Evolutionary conservation across 2,888 invertebrate species (phyloP).

Genomic region (Hydrotaea cyrtoneurina): DNA sequence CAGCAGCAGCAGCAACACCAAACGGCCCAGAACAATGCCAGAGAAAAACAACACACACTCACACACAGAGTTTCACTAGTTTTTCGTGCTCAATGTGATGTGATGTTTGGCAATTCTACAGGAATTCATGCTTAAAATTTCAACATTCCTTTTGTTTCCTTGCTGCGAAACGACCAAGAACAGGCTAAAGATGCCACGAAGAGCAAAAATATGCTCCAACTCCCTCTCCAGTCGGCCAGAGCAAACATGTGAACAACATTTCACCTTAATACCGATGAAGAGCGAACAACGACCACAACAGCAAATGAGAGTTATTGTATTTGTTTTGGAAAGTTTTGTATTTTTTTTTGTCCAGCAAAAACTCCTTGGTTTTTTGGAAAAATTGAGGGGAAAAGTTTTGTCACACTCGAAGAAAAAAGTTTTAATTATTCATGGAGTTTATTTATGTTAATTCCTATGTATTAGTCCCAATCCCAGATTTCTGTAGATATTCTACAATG

Average conservation of each 20-base stretch:
- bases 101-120: slow-evolving; percentile 35
- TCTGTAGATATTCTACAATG: no score
- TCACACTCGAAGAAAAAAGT: no score
- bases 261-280: not conserved
- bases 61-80: slow-evolving; percentile 19
- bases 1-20: not conserved
- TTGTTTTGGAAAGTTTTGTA: not conserved
- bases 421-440: no score
- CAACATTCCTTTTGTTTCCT: slow-evolving; percentile 30
- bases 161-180: no score
- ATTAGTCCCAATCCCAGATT: no score
- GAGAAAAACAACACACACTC: no score
- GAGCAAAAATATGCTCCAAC: not conserved
- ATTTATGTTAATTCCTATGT: no score
- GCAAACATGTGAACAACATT: not conserved
- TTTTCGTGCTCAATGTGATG: slow-evolving; percentile 24
- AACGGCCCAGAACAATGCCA: no score
- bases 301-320: no score
- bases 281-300: no score
- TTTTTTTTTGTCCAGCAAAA: not conserved
- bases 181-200: not conserved
- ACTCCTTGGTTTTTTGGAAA: not conserved
- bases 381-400: no score
- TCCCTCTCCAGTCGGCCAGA: not conserved
- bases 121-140: slow-evolving; percentile 48